These are phyloP conservation scores for Trichopria drosophilae DNA, from an alignment of 2,888 invertebrate genomes.

Conservation along the genomic window DNA sequence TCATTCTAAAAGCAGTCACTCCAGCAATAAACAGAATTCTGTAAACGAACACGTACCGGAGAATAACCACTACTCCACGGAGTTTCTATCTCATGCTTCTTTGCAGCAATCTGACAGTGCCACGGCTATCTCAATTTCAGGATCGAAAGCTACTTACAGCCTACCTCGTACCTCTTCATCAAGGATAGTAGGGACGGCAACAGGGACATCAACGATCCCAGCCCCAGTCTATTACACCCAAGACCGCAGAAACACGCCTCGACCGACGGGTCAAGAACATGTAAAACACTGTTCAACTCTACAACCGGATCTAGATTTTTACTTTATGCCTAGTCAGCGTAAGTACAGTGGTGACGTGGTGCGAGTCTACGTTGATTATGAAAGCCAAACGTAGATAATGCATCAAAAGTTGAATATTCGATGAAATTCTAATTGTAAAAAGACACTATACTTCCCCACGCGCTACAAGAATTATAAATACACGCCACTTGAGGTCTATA, in stretches of 20 bases:
- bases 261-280: conserved; percentile 33
- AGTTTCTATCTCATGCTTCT: no score
- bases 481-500: no score
- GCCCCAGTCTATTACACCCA: conserved; percentile 62
- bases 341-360: conserved; percentile 92
- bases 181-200: conserved; percentile 25
- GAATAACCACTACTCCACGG: no score
- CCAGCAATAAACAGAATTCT: no score
- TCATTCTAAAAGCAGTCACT: no score
- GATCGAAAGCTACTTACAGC: conserved; percentile 72
- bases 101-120: no score
- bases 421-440: no score
- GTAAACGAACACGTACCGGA: no score
- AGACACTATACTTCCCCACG: no score
- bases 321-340: conserved; percentile 92
- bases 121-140: conserved; percentile 45
- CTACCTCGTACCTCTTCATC: conserved; percentile 69
- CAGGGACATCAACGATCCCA: conserved; percentile 43
- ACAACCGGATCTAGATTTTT: conserved; percentile 79
- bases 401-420: no score
- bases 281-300: conserved; percentile 39
- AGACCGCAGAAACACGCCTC: conserved; percentile 59
- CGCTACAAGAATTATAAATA: no score
- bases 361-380: conserved; percentile 80
- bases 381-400: no score